Percentiles rank a stretch among this genome's conserved stretches.
Conservation (phyloP, 1,140 invertebrate species). For the Procambarus clarkii region DNA sequence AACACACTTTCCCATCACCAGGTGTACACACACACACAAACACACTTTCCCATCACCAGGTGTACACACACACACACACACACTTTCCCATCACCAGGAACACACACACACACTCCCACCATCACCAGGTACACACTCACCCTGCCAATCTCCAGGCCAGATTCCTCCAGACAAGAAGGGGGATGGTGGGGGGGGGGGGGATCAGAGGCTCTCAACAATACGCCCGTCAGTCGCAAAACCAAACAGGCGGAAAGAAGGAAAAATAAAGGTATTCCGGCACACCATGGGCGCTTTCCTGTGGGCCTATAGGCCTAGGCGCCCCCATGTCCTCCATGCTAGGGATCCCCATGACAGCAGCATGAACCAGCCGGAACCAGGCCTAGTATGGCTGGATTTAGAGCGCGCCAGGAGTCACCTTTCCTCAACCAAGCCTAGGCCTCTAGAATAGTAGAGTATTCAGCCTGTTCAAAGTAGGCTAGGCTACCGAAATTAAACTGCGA, state of each 20-base stretch:
- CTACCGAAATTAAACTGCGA: too few relatives aligned
- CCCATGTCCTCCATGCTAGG: too few relatives aligned
- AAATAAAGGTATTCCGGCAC: neutral
- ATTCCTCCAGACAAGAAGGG: neutral
- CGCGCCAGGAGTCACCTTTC: too few relatives aligned
- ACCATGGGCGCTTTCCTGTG: too few relatives aligned
- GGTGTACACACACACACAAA: neutral
- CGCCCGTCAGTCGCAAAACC: neutral
- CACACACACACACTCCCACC: neutral
- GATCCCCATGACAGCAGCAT: too few relatives aligned
- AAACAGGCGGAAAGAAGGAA: neutral
- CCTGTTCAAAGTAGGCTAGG: too few relatives aligned
- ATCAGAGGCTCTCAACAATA: neutral
- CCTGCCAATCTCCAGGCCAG: neutral
- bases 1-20: neutral
- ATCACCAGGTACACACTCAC: neutral
- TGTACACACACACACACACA: constrained; percentile 6
- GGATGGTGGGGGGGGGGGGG: too few relatives aligned
- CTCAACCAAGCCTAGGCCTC: too few relatives aligned
- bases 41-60: neutral
- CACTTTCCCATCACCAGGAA: neutral
- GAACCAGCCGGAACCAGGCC: too few relatives aligned
- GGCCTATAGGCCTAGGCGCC: too few relatives aligned
- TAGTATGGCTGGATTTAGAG: too few relatives aligned
- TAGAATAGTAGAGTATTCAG: too few relatives aligned